Evolutionary conservation across 2,888 invertebrate species (phyloP).

Genomic region (Cephus nigrinus): DNA sequence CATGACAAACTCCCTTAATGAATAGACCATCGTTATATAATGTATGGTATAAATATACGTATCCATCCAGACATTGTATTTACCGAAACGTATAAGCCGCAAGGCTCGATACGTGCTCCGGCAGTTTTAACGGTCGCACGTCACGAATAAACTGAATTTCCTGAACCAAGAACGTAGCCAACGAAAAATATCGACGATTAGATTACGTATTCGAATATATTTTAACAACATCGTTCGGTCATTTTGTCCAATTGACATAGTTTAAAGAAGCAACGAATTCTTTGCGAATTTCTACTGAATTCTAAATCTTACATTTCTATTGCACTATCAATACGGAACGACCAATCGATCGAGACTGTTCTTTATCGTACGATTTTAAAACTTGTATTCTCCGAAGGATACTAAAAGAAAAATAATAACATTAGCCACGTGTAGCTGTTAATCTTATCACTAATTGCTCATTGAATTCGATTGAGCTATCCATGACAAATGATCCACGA

Average conservation of each 20-base stretch:
- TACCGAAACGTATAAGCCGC: neutral
- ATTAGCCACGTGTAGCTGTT: neutral
- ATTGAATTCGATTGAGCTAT: neutral
- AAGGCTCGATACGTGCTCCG: neutral
- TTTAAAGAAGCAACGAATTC: neutral
- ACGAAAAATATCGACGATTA: neutral
- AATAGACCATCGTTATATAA: slow-evolving; percentile 4
- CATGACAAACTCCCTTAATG: neutral
- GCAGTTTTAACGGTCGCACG: neutral
- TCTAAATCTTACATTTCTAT: neutral
- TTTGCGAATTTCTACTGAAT: neutral
- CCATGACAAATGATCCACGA: neutral
- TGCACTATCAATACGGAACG: neutral
- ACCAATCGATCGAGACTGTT: neutral
- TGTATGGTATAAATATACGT: neutral
- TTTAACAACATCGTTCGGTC: too few species aligned
- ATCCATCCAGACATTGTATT: neutral
- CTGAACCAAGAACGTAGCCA: neutral
- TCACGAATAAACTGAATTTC: neutral
- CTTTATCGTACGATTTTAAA: neutral
- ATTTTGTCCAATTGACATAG: too few species aligned
- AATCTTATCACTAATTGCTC: neutral
- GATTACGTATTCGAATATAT: neutral
- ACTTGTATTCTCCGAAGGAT: too few species aligned
- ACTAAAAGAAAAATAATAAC: neutral